Percentiles rank a stretch among this genome's conserved stretches.
phyloP scores from a whole-genome alignment of 2,113 vertebrate species.

The Peromyscus leucopus region DNA sequence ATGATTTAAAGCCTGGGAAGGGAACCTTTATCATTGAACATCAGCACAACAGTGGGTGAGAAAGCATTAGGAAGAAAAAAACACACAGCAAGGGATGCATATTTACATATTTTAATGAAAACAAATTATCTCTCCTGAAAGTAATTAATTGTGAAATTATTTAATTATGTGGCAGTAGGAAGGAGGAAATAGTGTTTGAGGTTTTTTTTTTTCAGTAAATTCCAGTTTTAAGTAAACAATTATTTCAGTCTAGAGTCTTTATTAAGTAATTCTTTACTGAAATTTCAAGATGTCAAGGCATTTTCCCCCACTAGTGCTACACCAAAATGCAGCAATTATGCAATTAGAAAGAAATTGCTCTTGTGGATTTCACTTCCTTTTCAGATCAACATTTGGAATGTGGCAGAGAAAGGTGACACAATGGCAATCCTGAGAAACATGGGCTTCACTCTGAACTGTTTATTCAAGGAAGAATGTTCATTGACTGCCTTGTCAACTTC shows the following conservation, averaged over 20 bases:
- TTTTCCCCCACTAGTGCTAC: slow-evolving; percentile 31
- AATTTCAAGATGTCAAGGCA: slow-evolving; percentile 74
- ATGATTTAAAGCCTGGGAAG: neutral
- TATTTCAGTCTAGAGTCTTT: slow-evolving; percentile 77
- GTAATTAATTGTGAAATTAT: slow-evolving; percentile 85
- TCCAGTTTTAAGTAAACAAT: slow-evolving; percentile 80
- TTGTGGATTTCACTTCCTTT: slow-evolving; percentile 71
- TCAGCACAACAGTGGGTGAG: slow-evolving; percentile 65
- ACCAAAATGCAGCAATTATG: slow-evolving; percentile 78
- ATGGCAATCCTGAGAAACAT: slow-evolving; percentile 55
- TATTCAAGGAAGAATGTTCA: slow-evolving; percentile 69
- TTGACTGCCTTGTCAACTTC: slow-evolving; percentile 75
- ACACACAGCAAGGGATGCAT: slow-evolving; percentile 71
- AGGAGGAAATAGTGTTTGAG: slow-evolving; percentile 70
- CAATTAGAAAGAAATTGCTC: slow-evolving; percentile 74
- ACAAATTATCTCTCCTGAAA: slow-evolving; percentile 84
- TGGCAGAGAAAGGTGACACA: slow-evolving; percentile 58
- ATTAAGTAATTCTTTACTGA: slow-evolving; percentile 80
- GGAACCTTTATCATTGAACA: slow-evolving; percentile 56
- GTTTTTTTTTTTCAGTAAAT: slow-evolving; percentile 77
- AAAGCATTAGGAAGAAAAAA: slow-evolving; percentile 20
- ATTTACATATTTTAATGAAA: slow-evolving; percentile 86
- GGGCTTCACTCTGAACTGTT: slow-evolving; percentile 67
- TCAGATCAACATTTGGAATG: slow-evolving; percentile 62
- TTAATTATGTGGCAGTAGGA: slow-evolving; percentile 82